Conservation (phyloP, 2,888 invertebrate genomes). For the Spisula subtruncata region DNA sequence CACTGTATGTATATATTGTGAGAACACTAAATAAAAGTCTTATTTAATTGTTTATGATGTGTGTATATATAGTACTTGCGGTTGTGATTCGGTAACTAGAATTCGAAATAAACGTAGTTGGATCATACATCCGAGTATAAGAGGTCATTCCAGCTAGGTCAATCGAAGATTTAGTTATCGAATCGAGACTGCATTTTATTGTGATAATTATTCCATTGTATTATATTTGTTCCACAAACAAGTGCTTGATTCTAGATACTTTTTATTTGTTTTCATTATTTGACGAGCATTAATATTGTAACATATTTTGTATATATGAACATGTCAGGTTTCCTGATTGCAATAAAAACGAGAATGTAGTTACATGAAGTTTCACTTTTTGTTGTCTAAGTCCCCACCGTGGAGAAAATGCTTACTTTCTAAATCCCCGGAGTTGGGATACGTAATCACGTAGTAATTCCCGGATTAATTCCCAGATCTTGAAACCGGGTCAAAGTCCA, state of each 20-base stretch:
- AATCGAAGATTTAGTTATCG: not conserved
- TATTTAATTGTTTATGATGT: not conserved
- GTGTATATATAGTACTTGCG: not conserved
- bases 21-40: too few relatives aligned
- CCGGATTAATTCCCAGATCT: too few relatives aligned
- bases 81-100: not conserved
- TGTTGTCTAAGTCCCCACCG: too few relatives aligned
- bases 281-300: not conserved
- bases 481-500: too few relatives aligned
- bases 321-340: not conserved
- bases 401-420: too few relatives aligned
- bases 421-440: too few relatives aligned
- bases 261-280: not conserved
- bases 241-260: constrained; percentile 1
- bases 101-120: not conserved
- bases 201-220: constrained; percentile 14
- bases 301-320: not conserved
- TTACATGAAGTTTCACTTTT: not conserved
- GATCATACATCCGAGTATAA: not conserved
- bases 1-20: not conserved
- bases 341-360: constrained; percentile 18
- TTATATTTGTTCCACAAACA: not conserved
- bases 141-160: not conserved
- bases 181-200: not conserved
- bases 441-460: too few relatives aligned